Base-by-base conservation (phyloP, 2,113 vertebrate genomes). In the Arenaria interpres region DNA sequence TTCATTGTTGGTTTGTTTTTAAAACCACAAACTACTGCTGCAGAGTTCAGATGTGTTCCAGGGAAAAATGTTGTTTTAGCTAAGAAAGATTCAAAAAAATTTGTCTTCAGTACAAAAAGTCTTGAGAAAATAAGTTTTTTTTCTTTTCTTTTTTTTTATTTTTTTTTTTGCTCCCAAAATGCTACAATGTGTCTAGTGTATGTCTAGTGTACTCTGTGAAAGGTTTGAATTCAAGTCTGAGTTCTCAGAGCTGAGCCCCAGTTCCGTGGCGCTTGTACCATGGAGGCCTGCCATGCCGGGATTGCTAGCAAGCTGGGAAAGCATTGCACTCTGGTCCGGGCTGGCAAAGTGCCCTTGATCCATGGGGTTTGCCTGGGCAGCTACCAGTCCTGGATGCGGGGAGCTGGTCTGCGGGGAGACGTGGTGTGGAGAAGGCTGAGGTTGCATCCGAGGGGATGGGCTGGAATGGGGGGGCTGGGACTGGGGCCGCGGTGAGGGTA, bases 331-430 rank as follows among this genome's bases (percentile, higher is more conserved):
- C 98, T 99, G 99, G 96, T 99, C 98, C 85, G 99, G 98, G 97
- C 98, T 98, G 96, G 98, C 98, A 96, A 98, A 99, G 95, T 99
- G 99, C 97, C 99, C 99, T 88, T 98, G 99, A 97, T 99, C 98
- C 98, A 98, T 98, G 96, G 98, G 97, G 96, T 98, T 98, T 56
- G 98, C 99, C 86, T 98, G 98, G 85, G 98, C 98, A 71, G 98
- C 98, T 80, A 98, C 99, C 98, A 99, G 99, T 96, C 98, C 98
- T 27, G 99, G 99, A 96, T 99, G 99, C 5, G 99, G 99, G 53
- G 99, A 99, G 87, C 99, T 99, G 97, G 99, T 99, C 98, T 99
- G 99, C 8, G 99, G 99, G 67, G 99, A 99, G 72, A 99, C 99
- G 75, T 99, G 99, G 97, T 96, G 99, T 71, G 96, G 99, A 98